Evolutionary conservation across 2,113 vertebrate species (phyloP).

Genomic region (Ceyx cyanopectus): DNA sequence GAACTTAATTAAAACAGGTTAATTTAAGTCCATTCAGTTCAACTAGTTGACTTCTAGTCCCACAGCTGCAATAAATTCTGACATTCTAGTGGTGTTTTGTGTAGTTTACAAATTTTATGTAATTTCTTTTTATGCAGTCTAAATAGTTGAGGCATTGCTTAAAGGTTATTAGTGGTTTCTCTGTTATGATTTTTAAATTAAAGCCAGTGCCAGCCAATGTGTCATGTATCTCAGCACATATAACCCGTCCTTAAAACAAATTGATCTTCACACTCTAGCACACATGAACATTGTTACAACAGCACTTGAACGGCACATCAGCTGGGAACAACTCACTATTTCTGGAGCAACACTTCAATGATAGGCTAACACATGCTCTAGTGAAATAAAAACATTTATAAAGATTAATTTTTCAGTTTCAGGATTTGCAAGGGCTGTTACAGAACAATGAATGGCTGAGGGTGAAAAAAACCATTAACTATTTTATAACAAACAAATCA

Average conservation of each 20-base stretch:
- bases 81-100: background rate
- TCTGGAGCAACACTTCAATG: background rate
- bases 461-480: background rate
- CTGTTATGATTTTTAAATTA: slow-evolving; percentile 45
- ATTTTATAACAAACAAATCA: background rate
- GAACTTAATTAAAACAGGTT: background rate
- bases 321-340: background rate
- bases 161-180: slow-evolving; percentile 58
- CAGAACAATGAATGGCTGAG: background rate
- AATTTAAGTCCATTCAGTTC: background rate
- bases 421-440: background rate
- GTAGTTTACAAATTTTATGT: background rate
- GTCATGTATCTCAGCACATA: background rate
- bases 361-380: background rate
- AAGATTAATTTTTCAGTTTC: background rate
- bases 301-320: background rate
- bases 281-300: background rate
- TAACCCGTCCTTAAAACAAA: background rate
- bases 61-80: slow-evolving; percentile 19
- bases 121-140: slow-evolving; percentile 38
- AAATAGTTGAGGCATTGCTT: slow-evolving; percentile 42
- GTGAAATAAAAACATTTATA: background rate
- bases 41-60: background rate
- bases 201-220: slow-evolving; percentile 25
- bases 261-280: background rate